These are phyloP conservation scores for Cichlasoma orientale DNA, from an alignment of 2,797 vertebrate genomes.

Conservation along the genomic window DNA sequence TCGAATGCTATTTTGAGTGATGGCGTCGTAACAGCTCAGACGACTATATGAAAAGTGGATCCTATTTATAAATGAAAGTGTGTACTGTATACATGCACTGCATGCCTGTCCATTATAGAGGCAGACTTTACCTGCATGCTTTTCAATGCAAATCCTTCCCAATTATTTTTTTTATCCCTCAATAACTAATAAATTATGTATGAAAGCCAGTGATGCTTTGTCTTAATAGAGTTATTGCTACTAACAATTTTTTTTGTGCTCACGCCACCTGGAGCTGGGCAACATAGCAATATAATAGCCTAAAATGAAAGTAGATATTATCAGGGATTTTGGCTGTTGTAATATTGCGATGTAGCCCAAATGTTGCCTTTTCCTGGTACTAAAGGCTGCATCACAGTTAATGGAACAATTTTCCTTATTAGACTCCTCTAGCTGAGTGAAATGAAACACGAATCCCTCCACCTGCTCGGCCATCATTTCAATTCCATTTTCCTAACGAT, in stretches of 20 bases:
- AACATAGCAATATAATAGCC: conserved; percentile 15
- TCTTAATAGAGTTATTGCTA: conserved; percentile 15
- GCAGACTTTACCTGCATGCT: not conserved
- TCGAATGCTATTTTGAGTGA: conserved; percentile 57
- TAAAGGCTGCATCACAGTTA: conserved; percentile 35
- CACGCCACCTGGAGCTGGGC: conserved; percentile 17
- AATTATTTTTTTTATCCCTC: not conserved
- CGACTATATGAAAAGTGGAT: not conserved
- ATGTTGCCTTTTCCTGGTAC: conserved; percentile 29
- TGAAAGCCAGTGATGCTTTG: conserved; percentile 31
- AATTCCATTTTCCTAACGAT: conserved; percentile 25
- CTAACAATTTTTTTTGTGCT: conserved; percentile 6
- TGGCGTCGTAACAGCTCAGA: conserved; percentile 29
- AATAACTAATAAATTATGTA: conserved; percentile 29
- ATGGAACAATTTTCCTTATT: conserved; percentile 43
- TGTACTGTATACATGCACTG: not conserved
- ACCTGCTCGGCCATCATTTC: conserved; percentile 24
- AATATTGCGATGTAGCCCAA: conserved; percentile 29
- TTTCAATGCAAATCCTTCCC: not conserved
- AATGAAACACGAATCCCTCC: conserved; percentile 27
- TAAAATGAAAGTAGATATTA: conserved; percentile 50
- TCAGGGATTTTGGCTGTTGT: conserved; percentile 31
- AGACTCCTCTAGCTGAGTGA: conserved; percentile 23
- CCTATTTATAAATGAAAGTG: not conserved
- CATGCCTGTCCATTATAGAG: not conserved